These are phyloP conservation scores for Lerista edwardsae DNA, from an alignment of 2,797 vertebrate genomes.

Conservation along the genomic window DNA sequence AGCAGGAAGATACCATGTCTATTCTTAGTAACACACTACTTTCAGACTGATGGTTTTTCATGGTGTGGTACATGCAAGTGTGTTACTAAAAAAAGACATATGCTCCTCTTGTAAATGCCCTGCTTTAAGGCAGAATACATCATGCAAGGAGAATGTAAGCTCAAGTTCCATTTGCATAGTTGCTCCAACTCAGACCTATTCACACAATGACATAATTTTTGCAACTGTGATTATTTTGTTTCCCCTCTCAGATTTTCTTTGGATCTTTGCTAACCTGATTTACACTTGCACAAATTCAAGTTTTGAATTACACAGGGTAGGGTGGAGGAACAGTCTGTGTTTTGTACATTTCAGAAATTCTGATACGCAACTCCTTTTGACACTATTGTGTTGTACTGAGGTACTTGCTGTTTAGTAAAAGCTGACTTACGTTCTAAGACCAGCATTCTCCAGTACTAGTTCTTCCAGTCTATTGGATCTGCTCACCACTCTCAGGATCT, in stretches of 20 bases:
- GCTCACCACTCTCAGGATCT: constrained; percentile 92
- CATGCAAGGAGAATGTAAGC: not conserved
- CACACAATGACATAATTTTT: not conserved
- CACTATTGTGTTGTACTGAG: not conserved
- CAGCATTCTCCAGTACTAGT: constrained; percentile 92
- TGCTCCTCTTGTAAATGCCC: not conserved
- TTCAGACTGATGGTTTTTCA: not conserved
- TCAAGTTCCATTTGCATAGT: not conserved
- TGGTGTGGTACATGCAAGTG: not conserved
- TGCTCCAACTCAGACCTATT: not conserved
- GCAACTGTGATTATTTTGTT: not conserved
- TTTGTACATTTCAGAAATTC: not conserved
- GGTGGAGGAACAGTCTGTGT: not conserved
- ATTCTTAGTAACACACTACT: not conserved
- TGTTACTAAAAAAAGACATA: not conserved
- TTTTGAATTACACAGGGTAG: not conserved
- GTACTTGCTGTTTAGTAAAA: constrained; percentile 6
- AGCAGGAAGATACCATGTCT: not conserved
- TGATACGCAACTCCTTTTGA: not conserved
- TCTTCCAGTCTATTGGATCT: constrained; percentile 92
- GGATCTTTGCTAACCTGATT: not conserved
- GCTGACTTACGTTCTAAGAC: constrained; percentile 90
- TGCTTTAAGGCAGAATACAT: not conserved
- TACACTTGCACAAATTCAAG: not conserved
- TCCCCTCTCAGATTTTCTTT: not conserved